Conservation (phyloP, 2,113 vertebrate genomes). For the Megaleporinus macrocephalus region DNA sequence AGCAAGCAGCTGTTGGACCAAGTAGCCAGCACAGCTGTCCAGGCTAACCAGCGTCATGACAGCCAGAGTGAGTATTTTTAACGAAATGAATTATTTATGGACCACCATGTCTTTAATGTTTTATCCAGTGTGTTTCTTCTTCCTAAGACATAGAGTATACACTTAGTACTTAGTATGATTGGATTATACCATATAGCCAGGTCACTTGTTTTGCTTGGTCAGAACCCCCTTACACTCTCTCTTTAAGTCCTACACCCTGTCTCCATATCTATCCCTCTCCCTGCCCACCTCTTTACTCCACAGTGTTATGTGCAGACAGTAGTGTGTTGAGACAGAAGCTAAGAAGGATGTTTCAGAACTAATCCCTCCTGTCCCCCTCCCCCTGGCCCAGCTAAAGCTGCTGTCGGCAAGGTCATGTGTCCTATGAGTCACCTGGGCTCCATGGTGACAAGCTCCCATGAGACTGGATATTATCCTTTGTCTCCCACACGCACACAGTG, state of each 20-base stretch:
- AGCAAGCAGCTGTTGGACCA: constrained; percentile 70
- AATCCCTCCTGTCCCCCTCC: constrained; percentile 39
- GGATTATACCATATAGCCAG: neutral
- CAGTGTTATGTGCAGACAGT: neutral
- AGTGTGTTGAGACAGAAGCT: constrained; percentile 32
- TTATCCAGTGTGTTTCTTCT: neutral
- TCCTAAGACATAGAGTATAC: neutral
- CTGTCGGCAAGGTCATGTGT: constrained; percentile 43
- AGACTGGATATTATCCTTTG: constrained; percentile 12
- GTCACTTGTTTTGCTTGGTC: neutral
- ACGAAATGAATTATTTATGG: neutral
- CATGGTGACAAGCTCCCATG: constrained; percentile 32
- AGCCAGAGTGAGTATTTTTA: constrained; percentile 42
- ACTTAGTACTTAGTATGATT: neutral
- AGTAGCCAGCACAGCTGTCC: constrained; percentile 50
- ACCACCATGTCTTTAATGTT: neutral
- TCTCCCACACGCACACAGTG: neutral
- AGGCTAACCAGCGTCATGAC: constrained; percentile 33
- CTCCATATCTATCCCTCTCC: neutral
- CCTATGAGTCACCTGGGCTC: constrained; percentile 47
- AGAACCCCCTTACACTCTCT: neutral
- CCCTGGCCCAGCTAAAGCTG: constrained; percentile 29
- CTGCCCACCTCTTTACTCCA: neutral
- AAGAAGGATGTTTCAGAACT: constrained; percentile 40
- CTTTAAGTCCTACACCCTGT: constrained; percentile 1